Conservation (phyloP, 2,113 vertebrate genomes). For the Pycnonotus jocosus region DNA sequence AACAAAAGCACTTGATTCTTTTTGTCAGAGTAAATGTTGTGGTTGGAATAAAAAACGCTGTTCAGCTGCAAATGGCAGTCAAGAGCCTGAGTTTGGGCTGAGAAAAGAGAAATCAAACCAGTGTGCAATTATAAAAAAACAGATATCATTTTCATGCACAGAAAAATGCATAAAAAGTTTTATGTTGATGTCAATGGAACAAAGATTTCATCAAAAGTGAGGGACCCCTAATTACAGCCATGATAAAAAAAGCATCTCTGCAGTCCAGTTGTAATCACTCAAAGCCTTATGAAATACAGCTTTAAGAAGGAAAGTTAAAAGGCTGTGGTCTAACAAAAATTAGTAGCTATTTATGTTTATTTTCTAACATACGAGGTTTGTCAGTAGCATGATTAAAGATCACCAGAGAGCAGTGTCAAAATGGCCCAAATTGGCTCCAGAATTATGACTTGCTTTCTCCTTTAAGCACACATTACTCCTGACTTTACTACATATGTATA, state of each 20-base stretch:
- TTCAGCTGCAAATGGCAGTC: not conserved
- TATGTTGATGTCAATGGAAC: not conserved
- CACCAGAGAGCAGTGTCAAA: not conserved
- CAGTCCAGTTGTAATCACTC: not conserved
- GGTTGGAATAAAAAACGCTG: not conserved
- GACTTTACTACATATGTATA: not conserved
- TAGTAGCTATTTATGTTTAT: not conserved
- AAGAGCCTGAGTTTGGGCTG: accelerated
- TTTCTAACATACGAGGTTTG: not conserved
- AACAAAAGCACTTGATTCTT: not conserved
- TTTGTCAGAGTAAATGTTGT: not conserved
- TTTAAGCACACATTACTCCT: not conserved
- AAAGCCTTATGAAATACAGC: not conserved
- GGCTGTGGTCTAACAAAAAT: not conserved
- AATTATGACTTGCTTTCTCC: not conserved
- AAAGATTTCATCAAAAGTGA: not conserved
- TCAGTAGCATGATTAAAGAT: not conserved
- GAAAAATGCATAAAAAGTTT: not conserved
- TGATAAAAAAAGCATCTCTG: not conserved
- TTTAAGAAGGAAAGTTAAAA: not conserved
- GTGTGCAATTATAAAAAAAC: not conserved
- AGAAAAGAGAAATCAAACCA: not conserved
- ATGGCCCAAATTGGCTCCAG: not conserved
- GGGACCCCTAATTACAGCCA: not conserved
- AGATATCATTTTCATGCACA: not conserved